Conservation (phyloP, 1,140 invertebrate species). For the Caligus rogercresseyi region DNA sequence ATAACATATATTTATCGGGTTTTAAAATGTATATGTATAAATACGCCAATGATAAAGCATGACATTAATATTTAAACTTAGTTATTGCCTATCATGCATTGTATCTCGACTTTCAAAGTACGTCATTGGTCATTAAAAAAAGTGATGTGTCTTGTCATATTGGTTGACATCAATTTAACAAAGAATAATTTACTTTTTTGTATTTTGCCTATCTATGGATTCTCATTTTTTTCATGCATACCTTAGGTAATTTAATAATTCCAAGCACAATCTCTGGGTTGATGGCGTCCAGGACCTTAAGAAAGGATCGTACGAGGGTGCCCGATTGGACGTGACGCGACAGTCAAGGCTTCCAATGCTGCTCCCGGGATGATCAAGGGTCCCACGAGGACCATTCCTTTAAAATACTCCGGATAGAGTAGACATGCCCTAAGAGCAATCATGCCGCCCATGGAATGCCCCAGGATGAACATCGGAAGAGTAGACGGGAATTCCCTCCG, state of each 20-base stretch:
- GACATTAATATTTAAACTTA: too few species aligned
- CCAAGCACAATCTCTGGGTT: background rate
- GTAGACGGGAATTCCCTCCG: background rate
- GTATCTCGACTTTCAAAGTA: too few species aligned
- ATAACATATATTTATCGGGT: too few species aligned
- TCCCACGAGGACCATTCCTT: background rate
- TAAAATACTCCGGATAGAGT: background rate
- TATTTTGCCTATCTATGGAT: too few species aligned
- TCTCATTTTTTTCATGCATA: too few species aligned
- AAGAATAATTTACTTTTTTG: too few species aligned
- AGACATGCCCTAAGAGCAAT: background rate
- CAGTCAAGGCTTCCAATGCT: background rate
- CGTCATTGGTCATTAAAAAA: too few species aligned
- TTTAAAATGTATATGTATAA: too few species aligned
- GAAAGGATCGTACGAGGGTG: background rate
- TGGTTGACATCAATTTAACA: too few species aligned
- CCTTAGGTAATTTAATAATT: background rate
- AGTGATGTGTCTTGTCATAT: too few species aligned
- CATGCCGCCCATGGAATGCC: constrained; percentile 16
- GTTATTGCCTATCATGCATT: too few species aligned
- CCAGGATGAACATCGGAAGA: background rate
- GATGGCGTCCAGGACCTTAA: background rate
- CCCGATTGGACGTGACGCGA: background rate
- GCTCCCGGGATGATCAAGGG: constrained; percentile 6
- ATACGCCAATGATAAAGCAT: too few species aligned